Evolutionary conservation across 2,797 vertebrate genomes (phyloP), one percentile per base, ranked within the genome.

Genomic region (Mergus octosetaceus): DNA sequence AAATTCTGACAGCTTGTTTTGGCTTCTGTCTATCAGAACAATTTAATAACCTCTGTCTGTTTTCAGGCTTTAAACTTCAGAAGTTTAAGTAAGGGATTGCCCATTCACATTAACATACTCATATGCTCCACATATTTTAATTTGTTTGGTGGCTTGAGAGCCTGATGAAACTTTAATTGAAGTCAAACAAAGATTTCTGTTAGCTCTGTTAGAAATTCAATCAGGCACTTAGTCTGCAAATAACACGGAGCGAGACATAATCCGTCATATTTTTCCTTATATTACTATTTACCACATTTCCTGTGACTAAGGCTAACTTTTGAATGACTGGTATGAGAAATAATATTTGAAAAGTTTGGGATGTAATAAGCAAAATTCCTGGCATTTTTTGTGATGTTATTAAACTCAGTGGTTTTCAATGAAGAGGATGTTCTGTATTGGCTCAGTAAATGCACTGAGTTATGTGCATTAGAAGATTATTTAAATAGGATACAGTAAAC

Each of bases 301-400:
- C 76, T 65, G 57, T 82, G 57, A 85, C 78, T 32, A n/a, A 39
- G 21, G 45, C 45, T 85, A 90, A 68, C 57, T 87, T 89, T 34
- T 57, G 76, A 90, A 92, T 92, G 3, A 53, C 43, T 71, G 85
- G 13, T n/a, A 72, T 64, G 49, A 87, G 72, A 95, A 87, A 82
- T 10, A 82, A 93, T 94, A 95, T 94, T 94, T 95, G 75, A 87
- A 89, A 89, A 96, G 24, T 8, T 60, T 89, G 38, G 61, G 34
- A 66, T 93, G 49, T 61, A 83, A 80, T 74, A 80, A 61, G 61
- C 13, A 54, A 85, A 39, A 61, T 21, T 85, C 64, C 25, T 79
- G 81, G 74, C 70, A 54, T 62, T 91, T 93, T 77, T 65, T 87
- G 49, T 19, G 90, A 69, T 54, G 5, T 56, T 92, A 82, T n/a